These are phyloP conservation scores for Xylocopa sonorina DNA, from an alignment of 1,140 invertebrate genomes.

Conservation along the genomic window DNA sequence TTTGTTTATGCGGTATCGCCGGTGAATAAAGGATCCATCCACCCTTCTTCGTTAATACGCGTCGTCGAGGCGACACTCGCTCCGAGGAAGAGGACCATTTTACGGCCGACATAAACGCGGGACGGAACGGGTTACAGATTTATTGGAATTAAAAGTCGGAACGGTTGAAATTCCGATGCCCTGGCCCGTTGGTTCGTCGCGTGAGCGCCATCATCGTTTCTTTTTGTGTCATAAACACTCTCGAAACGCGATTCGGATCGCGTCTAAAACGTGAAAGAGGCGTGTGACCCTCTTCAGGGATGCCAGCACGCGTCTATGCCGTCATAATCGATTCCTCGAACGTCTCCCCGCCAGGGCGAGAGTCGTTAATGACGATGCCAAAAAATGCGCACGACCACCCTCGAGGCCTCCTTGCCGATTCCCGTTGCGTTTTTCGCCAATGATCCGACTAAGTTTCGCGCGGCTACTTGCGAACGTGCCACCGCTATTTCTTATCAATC, in stretches of 20 bases:
- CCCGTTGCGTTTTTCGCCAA: neutral
- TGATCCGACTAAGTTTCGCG: neutral
- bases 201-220: conserved; percentile 45
- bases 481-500: too few species aligned
- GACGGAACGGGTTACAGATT: neutral
- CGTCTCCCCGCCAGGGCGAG: conserved; percentile 36
- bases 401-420: conserved; percentile 29
- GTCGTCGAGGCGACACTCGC: too few species aligned
- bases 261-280: conserved; percentile 53
- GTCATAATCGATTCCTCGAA: conserved; percentile 71
- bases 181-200: conserved; percentile 29
- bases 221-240: conserved; percentile 55
- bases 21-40: too few species aligned
- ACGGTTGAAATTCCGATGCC: conserved; percentile 41
- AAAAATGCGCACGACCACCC: conserved; percentile 49
- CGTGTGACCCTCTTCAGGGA: conserved; percentile 53
- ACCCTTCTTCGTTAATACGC: neutral
- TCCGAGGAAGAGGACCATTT: too few species aligned
- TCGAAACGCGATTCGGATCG: conserved; percentile 45
- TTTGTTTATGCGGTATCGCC: too few species aligned
- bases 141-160: neutral
- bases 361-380: conserved; percentile 60
- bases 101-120: neutral
- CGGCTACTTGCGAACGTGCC: neutral
- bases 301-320: conserved; percentile 66